Evolutionary conservation across 2,888 invertebrate genomes (phyloP).

Genomic region (Drosophila falleni): DNA sequence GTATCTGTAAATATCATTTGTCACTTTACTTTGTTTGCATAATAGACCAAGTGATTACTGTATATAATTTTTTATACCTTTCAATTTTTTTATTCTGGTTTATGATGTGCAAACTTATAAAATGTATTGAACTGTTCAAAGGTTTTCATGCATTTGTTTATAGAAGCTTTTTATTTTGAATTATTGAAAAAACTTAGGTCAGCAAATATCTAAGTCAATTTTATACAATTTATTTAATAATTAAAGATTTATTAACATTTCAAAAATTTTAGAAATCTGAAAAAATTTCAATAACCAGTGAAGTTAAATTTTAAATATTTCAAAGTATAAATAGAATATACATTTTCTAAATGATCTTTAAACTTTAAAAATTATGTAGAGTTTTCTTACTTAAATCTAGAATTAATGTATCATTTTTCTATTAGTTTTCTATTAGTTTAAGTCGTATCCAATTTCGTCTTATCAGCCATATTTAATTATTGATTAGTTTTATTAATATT

Average conservation of each 20-base stretch:
- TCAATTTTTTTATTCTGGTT: slow-evolving; percentile 20
- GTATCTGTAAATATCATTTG: slow-evolving; percentile 67
- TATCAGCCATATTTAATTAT: neutral
- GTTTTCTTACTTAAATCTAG: too few relatives aligned
- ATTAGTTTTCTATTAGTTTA: too few relatives aligned
- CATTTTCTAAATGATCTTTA: too few relatives aligned
- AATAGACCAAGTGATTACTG: slow-evolving; percentile 27
- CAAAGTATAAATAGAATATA: too few relatives aligned
- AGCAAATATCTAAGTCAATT: neutral
- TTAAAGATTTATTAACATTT: neutral
- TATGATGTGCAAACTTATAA: slow-evolving; percentile 25
- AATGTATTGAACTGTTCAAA: slow-evolving; percentile 30
- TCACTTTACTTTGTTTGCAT: slow-evolving; percentile 69
- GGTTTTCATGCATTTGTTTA: slow-evolving; percentile 8
- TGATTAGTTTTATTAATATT: neutral
- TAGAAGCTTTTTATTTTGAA: neutral
- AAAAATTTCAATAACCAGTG: too few relatives aligned
- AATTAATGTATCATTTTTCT: too few relatives aligned
- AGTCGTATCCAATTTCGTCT: neutral
- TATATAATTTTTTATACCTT: slow-evolving; percentile 3
- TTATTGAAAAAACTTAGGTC: neutral
- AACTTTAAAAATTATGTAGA: too few relatives aligned
- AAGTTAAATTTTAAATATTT: too few relatives aligned
- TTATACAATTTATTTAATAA: neutral
- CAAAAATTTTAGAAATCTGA: too few relatives aligned